Base-by-base conservation (phyloP, 2,888 invertebrate genomes). In the Alloscopus bannaensis region DNA sequence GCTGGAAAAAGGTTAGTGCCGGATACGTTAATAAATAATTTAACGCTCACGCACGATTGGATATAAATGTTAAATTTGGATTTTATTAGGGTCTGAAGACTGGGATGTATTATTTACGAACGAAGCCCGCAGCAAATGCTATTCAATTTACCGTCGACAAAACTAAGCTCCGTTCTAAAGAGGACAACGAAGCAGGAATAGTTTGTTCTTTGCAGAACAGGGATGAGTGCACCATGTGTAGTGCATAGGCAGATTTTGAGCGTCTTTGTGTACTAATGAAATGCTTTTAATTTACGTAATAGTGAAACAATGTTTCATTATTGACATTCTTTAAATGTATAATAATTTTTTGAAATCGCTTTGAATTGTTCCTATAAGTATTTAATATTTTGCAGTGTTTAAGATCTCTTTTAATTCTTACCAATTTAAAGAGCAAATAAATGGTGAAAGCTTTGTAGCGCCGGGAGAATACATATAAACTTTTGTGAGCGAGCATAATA, bases 131-230 rank as follows among this genome's bases (percentile, higher is more conserved):
- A 0, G 97, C 95, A 1, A 94, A 95, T 88, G 97, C 99, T 3
- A 96, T 99, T 86, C 97, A 99, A 88, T 99, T 99, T 88, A 99
- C 99, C 0, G 97, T 99, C 0, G 97, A 99, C 88, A 98, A 98
- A 88, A 90, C 91, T 0, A 93, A 91, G 86, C 88, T 93, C 26
- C 87, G 88, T 4, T 88, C 88, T 18, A 52, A 81, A 76, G 87
- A 86, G 68, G 83, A 84, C 65, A 84, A 92, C 86, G 91, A 94
- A 91, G 93, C 93, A 0, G 93, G 93, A 47, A 92, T 97, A 89
- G 92, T 93, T 16, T 97, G 97, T 88, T 97, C 96, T 0, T 89
- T 96, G 68, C 92, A 94, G 88, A 97, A 97, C 88, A 94, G 93
- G 87, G 96, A 96, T 81, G 94, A 93, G 13, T 97, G 97, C 87